Conservation (phyloP, 1,140 invertebrate species). For the Glomeris maerens region DNA sequence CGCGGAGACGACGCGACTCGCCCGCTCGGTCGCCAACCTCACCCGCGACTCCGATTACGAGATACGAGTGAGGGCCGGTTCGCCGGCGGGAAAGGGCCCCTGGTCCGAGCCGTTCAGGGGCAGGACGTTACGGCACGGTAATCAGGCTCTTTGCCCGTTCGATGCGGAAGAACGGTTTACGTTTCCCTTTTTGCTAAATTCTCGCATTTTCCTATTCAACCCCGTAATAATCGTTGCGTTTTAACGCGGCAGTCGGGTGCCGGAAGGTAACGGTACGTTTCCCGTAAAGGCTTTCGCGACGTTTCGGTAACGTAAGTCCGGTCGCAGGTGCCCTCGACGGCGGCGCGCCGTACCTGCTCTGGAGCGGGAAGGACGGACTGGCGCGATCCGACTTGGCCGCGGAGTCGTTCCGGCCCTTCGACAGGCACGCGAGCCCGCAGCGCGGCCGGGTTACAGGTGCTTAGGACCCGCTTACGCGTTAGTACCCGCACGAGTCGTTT, state of each 20-base stretch:
- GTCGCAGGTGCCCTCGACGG: too few species aligned
- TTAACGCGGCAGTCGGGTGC: too few species aligned
- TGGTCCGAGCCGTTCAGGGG: slow-evolving; percentile 49
- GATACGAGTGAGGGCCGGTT: slow-evolving; percentile 61
- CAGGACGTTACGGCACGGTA: slow-evolving; percentile 19
- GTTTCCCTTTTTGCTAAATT: too few species aligned
- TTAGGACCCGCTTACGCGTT: too few species aligned
- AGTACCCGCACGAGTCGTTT: slow-evolving; percentile 3
- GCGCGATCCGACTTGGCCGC: slow-evolving; percentile 47
- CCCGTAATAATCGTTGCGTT: too few species aligned
- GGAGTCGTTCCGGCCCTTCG: slow-evolving; percentile 12
- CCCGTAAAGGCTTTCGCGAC: too few species aligned
- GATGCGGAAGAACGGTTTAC: background rate
- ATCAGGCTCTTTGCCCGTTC: background rate
- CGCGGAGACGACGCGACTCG: slow-evolving; percentile 29
- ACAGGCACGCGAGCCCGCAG: background rate
- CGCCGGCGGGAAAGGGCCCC: slow-evolving; percentile 52
- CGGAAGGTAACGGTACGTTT: too few species aligned
- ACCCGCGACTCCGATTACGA: slow-evolving; percentile 56
- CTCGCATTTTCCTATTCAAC: background rate
- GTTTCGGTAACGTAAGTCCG: too few species aligned
- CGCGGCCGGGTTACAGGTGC: background rate
- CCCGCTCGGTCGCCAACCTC: slow-evolving; percentile 47
- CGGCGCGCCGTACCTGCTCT: slow-evolving; percentile 42
- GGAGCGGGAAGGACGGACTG: slow-evolving; percentile 53